Conservation (phyloP, 2,113 vertebrate species). For the Sinocyclocheilus maitianheensis region DNA sequence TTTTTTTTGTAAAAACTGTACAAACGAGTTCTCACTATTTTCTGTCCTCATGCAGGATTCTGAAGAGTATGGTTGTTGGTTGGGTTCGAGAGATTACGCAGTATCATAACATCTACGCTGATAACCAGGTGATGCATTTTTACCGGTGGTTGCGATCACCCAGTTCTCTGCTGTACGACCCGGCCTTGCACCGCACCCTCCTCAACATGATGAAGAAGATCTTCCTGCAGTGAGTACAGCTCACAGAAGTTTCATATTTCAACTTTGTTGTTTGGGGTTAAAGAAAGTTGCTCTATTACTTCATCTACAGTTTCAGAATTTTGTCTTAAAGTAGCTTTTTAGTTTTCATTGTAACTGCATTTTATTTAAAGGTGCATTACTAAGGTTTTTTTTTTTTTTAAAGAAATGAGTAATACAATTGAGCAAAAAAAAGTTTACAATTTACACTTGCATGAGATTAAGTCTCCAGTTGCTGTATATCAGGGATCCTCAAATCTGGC, state of each 20-base stretch:
- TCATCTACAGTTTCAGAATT: background rate
- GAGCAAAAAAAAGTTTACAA: too few species aligned
- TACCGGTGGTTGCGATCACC: constrained; percentile 96
- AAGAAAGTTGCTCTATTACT: too few species aligned
- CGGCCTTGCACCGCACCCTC: constrained; percentile 86
- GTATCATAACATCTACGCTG: constrained; percentile 92
- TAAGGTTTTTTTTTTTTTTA: too few species aligned
- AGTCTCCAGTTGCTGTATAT: too few species aligned
- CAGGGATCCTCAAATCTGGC: too few species aligned
- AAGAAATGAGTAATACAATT: too few species aligned
- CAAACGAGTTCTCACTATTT: background rate
- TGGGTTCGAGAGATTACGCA: constrained; percentile 97
- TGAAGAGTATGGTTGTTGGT: constrained; percentile 98
- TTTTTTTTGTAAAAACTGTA: background rate
- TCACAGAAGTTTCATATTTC: too few species aligned
- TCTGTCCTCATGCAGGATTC: constrained; percentile 77
- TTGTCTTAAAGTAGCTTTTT: background rate
- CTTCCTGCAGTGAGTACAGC: constrained; percentile 92
- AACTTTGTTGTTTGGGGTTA: background rate
- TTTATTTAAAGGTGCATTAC: too few species aligned
- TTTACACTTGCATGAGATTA: too few species aligned
- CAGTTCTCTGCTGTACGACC: constrained; percentile 90
- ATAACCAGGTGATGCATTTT: constrained; percentile 98
- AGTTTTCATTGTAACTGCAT: too few species aligned
- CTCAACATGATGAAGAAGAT: constrained; percentile 99